Evolutionary conservation across 30 jellyfish, hydroid and myxozoan species (phyloP), one percentile per base, ranked within the genome.

Genomic region (Catostylus mosaicus): DNA sequence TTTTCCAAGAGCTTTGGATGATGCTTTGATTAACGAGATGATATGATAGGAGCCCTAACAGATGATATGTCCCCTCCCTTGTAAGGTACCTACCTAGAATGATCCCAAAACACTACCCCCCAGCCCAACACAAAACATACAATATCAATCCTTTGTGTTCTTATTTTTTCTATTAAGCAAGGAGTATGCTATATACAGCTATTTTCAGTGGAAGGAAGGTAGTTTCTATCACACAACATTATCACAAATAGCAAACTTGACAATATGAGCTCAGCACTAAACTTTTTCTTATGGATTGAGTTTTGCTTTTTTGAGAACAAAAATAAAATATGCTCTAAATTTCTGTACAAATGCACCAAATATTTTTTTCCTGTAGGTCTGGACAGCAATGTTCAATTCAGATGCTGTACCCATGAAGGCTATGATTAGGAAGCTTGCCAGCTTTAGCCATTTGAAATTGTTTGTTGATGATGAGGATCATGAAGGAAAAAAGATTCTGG

Each of bases 391-490:
- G 62, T 45, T 85, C 29, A 30, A 12, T 1, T n/a, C n/a, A n/a
- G n/a, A n/a, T n/a, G 67, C 59, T n/a, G 74, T 85, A 80, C 95
- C 95, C 16, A 35, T 61, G 85, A 85, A 59, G n/a, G 95, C 95
- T 24, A 20, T 85, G 83, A 37, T 85, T 20, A 50, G 95, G 43
- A 85, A 85, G 45, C 78, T 85, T 52, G 95, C 89, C 30, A 85
- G 67, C 19, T 60, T 85, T 84, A 45, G 76, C n/a, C 47, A 89
- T 24, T 16, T 57, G 63, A 88, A 85, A 2, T 22, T 85, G 64
- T 85, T 85, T 61, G 75, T 12, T 48, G 74, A 73, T 2, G 78
- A 85, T 48, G 37, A 31, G 24, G 77, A 47, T 11, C 86, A 75
- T 33, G 19, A 5, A 3, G 86, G 83, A 12, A 29, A 33, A 20